These are phyloP conservation scores for Muscicapa comitata DNA, from an alignment of 2,797 vertebrate species.

Conservation along the genomic window DNA sequence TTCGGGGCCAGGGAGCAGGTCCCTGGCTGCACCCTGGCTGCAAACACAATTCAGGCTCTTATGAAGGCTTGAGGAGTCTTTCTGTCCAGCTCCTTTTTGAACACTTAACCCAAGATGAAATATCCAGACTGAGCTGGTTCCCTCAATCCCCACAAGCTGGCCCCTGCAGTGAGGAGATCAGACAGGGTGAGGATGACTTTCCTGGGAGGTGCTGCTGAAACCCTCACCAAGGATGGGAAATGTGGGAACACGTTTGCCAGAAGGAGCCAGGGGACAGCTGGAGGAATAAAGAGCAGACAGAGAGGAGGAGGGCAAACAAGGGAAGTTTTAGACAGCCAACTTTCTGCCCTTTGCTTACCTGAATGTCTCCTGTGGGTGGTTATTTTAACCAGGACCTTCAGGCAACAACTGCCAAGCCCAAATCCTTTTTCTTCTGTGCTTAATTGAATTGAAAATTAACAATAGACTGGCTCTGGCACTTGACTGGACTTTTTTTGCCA, in stretches of 20 bases:
- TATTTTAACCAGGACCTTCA: background rate
- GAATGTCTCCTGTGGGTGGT: background rate
- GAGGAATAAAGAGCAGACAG: background rate
- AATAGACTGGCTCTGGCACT: constrained; percentile 1
- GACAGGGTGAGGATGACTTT: background rate
- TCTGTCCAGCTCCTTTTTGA: background rate
- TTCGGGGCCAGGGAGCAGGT: accelerated
- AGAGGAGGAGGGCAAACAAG: background rate
- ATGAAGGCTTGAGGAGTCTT: background rate
- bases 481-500: constrained; percentile 3
- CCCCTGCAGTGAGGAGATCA: background rate
- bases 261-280: background rate
- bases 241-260: background rate
- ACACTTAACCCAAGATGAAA: background rate
- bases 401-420: background rate
- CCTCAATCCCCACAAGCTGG: background rate
- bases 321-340: background rate
- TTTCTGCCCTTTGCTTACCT: background rate
- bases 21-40: background rate
- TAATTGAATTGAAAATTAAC: constrained; percentile 48
- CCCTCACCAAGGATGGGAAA: accelerated
- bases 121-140: background rate
- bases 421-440: background rate
- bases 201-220: background rate
- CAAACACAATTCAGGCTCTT: background rate